phyloP scores from a whole-genome alignment of 2,888 invertebrate genomes.

The Lordiphosa andalusiaca region DNA sequence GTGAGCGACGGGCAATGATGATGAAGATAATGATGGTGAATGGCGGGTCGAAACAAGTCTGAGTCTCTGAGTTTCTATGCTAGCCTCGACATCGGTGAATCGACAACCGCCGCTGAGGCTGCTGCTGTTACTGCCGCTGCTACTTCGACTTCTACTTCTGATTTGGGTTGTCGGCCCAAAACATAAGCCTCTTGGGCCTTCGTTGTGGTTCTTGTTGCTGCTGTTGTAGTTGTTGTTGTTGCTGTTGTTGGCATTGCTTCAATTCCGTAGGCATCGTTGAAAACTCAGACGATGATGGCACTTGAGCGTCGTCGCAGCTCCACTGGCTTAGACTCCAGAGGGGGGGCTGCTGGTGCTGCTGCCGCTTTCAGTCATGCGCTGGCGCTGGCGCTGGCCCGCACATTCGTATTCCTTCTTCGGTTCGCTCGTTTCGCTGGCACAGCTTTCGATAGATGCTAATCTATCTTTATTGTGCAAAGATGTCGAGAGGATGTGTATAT shows the following conservation, averaged over 20 bases:
- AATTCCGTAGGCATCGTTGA: constrained; percentile 51
- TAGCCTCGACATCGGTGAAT: constrained; percentile 37
- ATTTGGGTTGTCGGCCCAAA: constrained; percentile 58
- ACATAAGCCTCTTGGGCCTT: constrained; percentile 65
- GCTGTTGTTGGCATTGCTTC: constrained; percentile 45
- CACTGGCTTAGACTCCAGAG: constrained; percentile 55
- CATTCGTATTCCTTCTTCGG: constrained; percentile 49
- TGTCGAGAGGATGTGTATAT: constrained; percentile 64
- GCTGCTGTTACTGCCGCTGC: constrained; percentile 15
- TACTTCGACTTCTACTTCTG: constrained; percentile 31
- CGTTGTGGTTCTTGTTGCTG: constrained; percentile 3
- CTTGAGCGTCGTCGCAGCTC: constrained; percentile 49
- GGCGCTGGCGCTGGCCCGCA: constrained; percentile 41
- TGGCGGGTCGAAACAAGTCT: constrained; percentile 32
- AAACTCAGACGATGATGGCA: constrained; percentile 54
- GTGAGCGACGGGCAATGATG: constrained; percentile 18
- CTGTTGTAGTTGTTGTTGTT: constrained; percentile 17
- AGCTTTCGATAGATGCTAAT: constrained; percentile 68
- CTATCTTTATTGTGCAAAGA: constrained; percentile 71
- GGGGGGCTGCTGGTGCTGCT: constrained; percentile 9
- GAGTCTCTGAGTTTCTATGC: constrained; percentile 6
- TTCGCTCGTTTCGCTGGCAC: constrained; percentile 53
- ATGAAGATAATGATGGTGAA: constrained; percentile 15
- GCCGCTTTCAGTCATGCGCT: constrained; percentile 62
- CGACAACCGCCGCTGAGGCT: constrained; percentile 30